Evolutionary conservation across 2,888 invertebrate species (phyloP), one percentile per base, ranked within the genome.

Genomic region (Chymomyza fuscimana): DNA sequence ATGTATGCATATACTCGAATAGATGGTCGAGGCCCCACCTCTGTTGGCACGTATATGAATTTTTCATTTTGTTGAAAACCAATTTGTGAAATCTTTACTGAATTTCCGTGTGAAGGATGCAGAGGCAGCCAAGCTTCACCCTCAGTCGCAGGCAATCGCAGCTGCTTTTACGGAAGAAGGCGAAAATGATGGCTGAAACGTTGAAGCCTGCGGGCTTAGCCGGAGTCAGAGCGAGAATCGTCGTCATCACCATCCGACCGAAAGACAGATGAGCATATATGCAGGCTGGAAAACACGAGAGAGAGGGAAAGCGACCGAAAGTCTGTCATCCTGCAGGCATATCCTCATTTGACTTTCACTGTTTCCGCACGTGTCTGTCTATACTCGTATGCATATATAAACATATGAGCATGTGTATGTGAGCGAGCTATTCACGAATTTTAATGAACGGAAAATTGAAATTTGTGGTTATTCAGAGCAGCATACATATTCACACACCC

Each of bases 21-120:
- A 61, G 36, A 58, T 40, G 46, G 51, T 50, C n/a, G 32, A 54
- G 50, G 56, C 32, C 19, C 40, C 22, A 19, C n/a, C 46, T 50
- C 19, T 22, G 32, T 51, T 52, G 12, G 68, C 74, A 74, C 72
- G 74, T 79, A 81, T 86, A 87, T 84, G 86, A 87, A 84, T 84
- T 84, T 84, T 88, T 84, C 86, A 83, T 83, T 87, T 80, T 82
- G 83, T 74, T 87, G 81, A 87, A 82, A 86, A 84, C 76, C 88
- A 88, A 84, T 84, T 84, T 88, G 88, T 73, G 76, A 86, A 83
- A 81, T 87, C 87, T 80, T 80, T 82, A 65, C 86, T 80, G 71
- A 76, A 75, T 75, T 78, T 76, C 73, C 76, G 67, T 72, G 78
- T 76, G 70, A 83, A 66, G 79, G 77, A 79, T 79, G 87, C 51